phyloP scores from a whole-genome alignment of 2,888 invertebrate species.

The Cephus sareptanus region DNA sequence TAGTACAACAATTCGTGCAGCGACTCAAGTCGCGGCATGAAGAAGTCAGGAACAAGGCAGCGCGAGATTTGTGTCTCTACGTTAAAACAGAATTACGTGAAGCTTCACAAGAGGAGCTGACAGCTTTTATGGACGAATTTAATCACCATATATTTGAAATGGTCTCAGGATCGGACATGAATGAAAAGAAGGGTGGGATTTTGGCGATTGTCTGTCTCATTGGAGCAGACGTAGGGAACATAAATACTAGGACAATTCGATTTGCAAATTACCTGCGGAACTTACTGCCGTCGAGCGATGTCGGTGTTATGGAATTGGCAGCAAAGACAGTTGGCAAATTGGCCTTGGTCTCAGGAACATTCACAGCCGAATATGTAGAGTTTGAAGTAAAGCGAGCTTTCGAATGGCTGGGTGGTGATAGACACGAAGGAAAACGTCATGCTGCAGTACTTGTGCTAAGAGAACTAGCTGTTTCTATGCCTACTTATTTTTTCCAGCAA shows the following conservation, averaged over 20 bases:
- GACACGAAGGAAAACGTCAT: constrained; percentile 91
- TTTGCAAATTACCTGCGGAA: constrained; percentile 94
- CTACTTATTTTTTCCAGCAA: constrained; percentile 97
- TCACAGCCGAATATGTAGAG: constrained; percentile 97
- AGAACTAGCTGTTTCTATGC: constrained; percentile 94
- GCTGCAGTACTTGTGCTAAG: constrained; percentile 92
- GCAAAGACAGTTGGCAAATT: constrained; percentile 95
- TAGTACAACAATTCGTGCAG: constrained; percentile 84
- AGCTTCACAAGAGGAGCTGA: constrained; percentile 90
- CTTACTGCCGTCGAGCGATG: constrained; percentile 89
- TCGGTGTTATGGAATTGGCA: constrained; percentile 94
- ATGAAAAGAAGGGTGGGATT: constrained; percentile 96
- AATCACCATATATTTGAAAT: constrained; percentile 96
- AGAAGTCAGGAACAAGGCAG: constrained; percentile 85
- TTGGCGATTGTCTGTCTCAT: constrained; percentile 94
- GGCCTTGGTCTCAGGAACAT: constrained; percentile 91
- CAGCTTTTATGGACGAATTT: constrained; percentile 92
- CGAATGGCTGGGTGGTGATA: constrained; percentile 93
- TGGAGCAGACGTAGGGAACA: constrained; percentile 92
- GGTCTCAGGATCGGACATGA: constrained; percentile 92
- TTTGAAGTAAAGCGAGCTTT: constrained; percentile 96
- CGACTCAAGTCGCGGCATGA: constrained; percentile 91
- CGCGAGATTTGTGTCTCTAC: constrained; percentile 89
- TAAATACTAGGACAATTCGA: constrained; percentile 87
- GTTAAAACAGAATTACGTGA: constrained; percentile 91